These are phyloP conservation scores for Ylistrum balloti DNA, from an alignment of 1,140 invertebrate genomes.

Conservation along the genomic window DNA sequence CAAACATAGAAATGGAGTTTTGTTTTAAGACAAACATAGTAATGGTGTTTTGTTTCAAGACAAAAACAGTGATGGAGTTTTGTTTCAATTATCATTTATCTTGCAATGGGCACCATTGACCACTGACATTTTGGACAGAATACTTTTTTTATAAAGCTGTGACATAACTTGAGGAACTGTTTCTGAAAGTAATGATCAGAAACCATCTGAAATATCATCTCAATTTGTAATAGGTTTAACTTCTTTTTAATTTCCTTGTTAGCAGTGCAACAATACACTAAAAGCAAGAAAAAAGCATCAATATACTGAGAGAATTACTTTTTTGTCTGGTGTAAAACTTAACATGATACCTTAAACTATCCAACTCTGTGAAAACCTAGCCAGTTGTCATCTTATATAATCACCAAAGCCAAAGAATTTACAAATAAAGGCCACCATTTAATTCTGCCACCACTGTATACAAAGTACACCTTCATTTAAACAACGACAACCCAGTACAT, in stretches of 20 bases:
- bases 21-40: too few relatives aligned
- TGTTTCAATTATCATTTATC: too few relatives aligned
- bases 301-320: slow-evolving; percentile 4
- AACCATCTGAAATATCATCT: too few relatives aligned
- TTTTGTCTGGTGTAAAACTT: background rate
- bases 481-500: background rate
- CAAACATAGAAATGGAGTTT: too few relatives aligned
- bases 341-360: slow-evolving; percentile 20
- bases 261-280: background rate
- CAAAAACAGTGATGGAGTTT: too few relatives aligned
- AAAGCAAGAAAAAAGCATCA: too few relatives aligned
- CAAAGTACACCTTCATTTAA: background rate
- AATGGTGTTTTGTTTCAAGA: too few relatives aligned
- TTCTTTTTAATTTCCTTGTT: background rate
- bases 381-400: slow-evolving; percentile 20
- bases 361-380: background rate
- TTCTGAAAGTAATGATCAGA: too few relatives aligned
- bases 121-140: too few relatives aligned
- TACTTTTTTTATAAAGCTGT: too few relatives aligned
- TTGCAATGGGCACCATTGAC: too few relatives aligned
- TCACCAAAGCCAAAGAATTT: background rate
- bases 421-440: slow-evolving; percentile 4
- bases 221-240: background rate
- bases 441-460: background rate
- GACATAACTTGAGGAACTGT: too few relatives aligned